Evolutionary conservation across 2,888 invertebrate species (phyloP), one percentile per base, ranked within the genome.

Genomic region (Andrena hattorfiana): DNA sequence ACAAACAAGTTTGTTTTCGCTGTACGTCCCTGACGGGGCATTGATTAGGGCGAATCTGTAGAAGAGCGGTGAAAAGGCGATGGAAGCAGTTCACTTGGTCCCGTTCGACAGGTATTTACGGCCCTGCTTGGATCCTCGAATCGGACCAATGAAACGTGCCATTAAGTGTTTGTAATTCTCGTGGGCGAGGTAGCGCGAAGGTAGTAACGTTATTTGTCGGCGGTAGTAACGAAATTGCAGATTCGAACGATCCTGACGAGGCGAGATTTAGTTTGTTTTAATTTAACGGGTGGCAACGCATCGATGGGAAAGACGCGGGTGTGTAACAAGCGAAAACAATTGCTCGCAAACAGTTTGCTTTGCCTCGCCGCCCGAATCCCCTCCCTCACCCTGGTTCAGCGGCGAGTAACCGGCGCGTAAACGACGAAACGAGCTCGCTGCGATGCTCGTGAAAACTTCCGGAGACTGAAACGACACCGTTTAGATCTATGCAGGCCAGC

Each of bases 1-100:
- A 88, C 75, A 86, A 87, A 87, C 84, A 79, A 86, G 64, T 78
- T 88, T 87, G 87, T 88, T 87, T 87, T 81, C 87, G 59, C 64
- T 66, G 70, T 42, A 73, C 60, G n/a, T 13, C 54, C 63, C 23
- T 5, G 72, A 8, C 49, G 60, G 74, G 16, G 70, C 86, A 79
- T 83, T 77, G 85, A 85, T 85, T 85, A 80, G 68, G 32, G 28
- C 4, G 35, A 42, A 59, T 42, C 42, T 4, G 54, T 35, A 35
- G 26, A 13, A 6, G 35, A 54, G 5, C n/a, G 32, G 35, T 54
- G 30, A 28, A 13, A 23, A n/a, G n/a, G 0, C 0, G 3, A 5
- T 3, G 69, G 42, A 56, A 10, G 0, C n/a, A 13, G 67, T 66
- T 69, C 48, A 71, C 42, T 75, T 56, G 5, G 56, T 64, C 48